Base-by-base conservation (phyloP, 2,888 invertebrate genomes). In the Drosophila kambysellisi region DNA sequence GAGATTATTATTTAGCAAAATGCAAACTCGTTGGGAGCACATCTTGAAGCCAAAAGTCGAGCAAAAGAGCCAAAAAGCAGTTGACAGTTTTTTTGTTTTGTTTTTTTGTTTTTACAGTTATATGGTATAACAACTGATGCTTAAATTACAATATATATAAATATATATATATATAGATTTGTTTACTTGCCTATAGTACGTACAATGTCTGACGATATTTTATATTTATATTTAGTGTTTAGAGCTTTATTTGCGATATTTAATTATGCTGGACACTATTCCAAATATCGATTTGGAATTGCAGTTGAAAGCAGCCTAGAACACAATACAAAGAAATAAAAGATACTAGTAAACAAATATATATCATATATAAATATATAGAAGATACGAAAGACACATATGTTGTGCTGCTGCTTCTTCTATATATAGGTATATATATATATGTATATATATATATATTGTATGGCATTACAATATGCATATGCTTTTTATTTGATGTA, bases 11-110 rank as follows among this genome's bases (percentile, higher is more conserved):
- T 29, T 25, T 63, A 64, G 75, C 79, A 60, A 74, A 79, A 77
- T 77, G 79, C 79, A 79, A 77, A 74, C 79, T 77, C 79, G 79
- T 79, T 74, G 77, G 77, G 76, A 70, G 76, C 67, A 63, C 76
- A 76, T 63, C 59, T 76, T 76, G 66, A 67, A 76, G 70, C 66
- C 75, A 61, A 66, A 66, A 73, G 60, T 67, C 63, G 77, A 66
- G 58, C 70, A 58, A 54, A 72, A 72, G 62, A 64, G 68, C 64
- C 79, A 65, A 65, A 63, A 79, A 74, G 69, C 65, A 35, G 62
- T 69, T 74, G 50, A 63, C 50, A 29, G 9, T 50, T 69, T 37
- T 17, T 37, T 9, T n/a, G n/a, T 37, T 12, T 2, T 25, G 8
- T 17, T 11, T 25, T 25, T 46, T 17, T 25, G 15, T 48, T 17